Conservation (phyloP, 2,888 invertebrate species). For the Morpho deidamia region DNA sequence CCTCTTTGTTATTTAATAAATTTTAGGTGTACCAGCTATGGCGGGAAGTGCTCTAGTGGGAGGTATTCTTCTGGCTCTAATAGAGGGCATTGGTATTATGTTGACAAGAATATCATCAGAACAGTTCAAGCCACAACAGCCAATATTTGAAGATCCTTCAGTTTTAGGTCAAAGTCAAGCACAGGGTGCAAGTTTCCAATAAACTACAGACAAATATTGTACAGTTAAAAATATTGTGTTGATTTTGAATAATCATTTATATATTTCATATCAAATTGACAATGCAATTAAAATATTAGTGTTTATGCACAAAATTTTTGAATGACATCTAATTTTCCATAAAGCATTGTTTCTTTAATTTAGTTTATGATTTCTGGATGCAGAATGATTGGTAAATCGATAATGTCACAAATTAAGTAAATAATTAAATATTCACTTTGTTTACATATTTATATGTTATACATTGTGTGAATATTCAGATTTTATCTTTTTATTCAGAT, state of each 20-base stretch:
- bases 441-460: too few species aligned
- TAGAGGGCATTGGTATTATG: conserved; percentile 98
- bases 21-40: conserved; percentile 87
- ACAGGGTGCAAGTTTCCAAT: conserved; percentile 54
- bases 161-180: conserved; percentile 79
- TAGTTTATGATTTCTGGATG: too few species aligned
- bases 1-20: neutral
- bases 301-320: too few species aligned
- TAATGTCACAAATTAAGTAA: too few species aligned
- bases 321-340: too few species aligned
- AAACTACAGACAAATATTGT: conserved; percentile 36
- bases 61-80: conserved; percentile 95
- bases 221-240: conserved; percentile 22
- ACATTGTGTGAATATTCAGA: too few species aligned
- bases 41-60: conserved; percentile 97
- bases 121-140: conserved; percentile 91
- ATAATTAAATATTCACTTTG: too few species aligned
- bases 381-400: too few species aligned
- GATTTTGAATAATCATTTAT: too few species aligned
- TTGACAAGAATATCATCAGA: conserved; percentile 95
- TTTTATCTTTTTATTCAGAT: too few species aligned
- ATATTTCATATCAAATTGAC: neutral
- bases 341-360: too few species aligned
- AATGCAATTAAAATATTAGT: neutral
- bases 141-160: conserved; percentile 87